Percentiles rank a stretch among this genome's conserved stretches.
phyloP scores from a whole-genome alignment of 2,888 invertebrate species.

The Pecten maximus region DNA sequence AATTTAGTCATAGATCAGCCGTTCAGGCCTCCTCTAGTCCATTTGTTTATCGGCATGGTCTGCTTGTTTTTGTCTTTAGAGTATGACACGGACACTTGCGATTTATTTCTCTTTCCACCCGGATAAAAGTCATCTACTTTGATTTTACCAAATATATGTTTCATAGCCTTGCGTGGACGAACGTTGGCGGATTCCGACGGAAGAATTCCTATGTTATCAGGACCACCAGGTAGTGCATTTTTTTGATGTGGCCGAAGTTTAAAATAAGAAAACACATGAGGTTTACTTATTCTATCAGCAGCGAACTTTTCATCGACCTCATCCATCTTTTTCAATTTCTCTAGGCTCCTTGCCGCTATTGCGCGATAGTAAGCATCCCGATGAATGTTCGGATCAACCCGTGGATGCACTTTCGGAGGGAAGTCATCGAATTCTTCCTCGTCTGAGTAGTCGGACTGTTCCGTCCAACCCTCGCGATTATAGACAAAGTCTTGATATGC shows the following conservation, averaged over 20 bases:
- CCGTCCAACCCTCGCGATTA: background rate
- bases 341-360: slow-evolving; percentile 40
- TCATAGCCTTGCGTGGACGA: slow-evolving; percentile 47
- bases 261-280: slow-evolving; percentile 53
- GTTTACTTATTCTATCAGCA: slow-evolving; percentile 48
- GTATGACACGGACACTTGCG: slow-evolving; percentile 40
- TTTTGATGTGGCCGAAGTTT: slow-evolving; percentile 50
- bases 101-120: slow-evolving; percentile 50
- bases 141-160: slow-evolving; percentile 52
- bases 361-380: slow-evolving; percentile 50
- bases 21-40: background rate
- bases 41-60: slow-evolving; percentile 51
- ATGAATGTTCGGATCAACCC: slow-evolving; percentile 50
- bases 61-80: slow-evolving; percentile 51
- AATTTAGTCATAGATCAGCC: background rate
- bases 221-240: slow-evolving; percentile 39
- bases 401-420: background rate
- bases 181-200: slow-evolving; percentile 39
- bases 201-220: slow-evolving; percentile 46
- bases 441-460: background rate
- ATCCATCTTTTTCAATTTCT: slow-evolving; percentile 47
- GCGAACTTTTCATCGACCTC: slow-evolving; percentile 52
- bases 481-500: slow-evolving; percentile 20
- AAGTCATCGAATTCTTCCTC: slow-evolving; percentile 37
- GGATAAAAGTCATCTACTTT: slow-evolving; percentile 52